Evolutionary conservation across 2,113 vertebrate species (phyloP), one percentile per base, ranked within the genome.

Genomic region (Verasper variegatus): DNA sequence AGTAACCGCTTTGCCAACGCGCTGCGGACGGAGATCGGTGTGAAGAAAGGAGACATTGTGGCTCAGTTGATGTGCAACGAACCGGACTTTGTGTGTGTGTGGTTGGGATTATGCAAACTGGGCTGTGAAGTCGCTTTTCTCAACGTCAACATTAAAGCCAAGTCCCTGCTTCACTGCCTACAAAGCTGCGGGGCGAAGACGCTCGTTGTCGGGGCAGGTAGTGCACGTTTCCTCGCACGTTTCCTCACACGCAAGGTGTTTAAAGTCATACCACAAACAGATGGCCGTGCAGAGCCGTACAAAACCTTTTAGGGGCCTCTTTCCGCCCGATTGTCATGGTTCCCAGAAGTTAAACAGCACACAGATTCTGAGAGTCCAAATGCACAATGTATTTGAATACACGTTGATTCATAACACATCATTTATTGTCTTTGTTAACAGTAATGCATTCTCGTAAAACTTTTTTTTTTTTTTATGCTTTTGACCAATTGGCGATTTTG

Each of bases 51-150:
- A 0, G 95, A 96, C 90, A 87, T 93, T 0, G 97, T 95, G 6
- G 97, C 97, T 5, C 74, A 97, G 83, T 83, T 97, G 67, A 97
- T 99, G 96, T 91, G 84, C 89, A 99, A 98, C 0, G 96, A 98
- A 52, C 95, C 97, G 0, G 96, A 98, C 74, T 99, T 98, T 40
- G 62, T 99, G 1, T 95, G 96, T 0, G 92, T 92, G 21, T 98
- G 97, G 97, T 93, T 99, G 0, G 97, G 96, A 1, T 87, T 97
- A 60, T 92, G 94, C 26, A 97, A 97, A 56, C 51, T 98, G 82
- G 96, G 96, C 85, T 98, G 96, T 0, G 85, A 94, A 40, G 95
- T 96, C 68, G 96, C 96, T 0, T 98, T 98, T 78, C 94, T 99
- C 63, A 99, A 97, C 92, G 92, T 87, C 86, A 97, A 95, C 89